These are phyloP conservation scores for Micromesistius poutassou DNA, from an alignment of 2,797 vertebrate species.

Conservation along the genomic window DNA sequence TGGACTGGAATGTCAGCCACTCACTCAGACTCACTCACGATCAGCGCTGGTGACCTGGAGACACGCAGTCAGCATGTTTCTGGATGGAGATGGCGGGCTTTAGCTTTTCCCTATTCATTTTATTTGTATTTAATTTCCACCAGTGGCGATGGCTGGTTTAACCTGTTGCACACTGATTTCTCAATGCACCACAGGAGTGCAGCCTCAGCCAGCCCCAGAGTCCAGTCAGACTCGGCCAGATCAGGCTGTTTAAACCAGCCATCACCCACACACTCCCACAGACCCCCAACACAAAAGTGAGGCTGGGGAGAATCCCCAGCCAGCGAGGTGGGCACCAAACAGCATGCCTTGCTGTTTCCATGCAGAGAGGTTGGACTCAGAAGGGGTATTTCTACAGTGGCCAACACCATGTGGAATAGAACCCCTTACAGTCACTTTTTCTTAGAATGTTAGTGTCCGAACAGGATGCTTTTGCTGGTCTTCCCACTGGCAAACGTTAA, in stretches of 20 bases:
- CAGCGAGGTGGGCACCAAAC: too few relatives aligned
- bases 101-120: neutral
- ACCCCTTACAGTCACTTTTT: neutral
- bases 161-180: too few relatives aligned
- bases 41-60: neutral
- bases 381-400: neutral
- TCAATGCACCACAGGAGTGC: too few relatives aligned
- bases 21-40: neutral
- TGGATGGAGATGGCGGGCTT: too few relatives aligned
- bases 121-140: neutral
- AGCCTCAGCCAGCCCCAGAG: too few relatives aligned
- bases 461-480: neutral
- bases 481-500: neutral
- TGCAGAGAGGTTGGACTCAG: neutral
- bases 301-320: too few relatives aligned
- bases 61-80: too few relatives aligned
- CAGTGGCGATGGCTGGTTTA: too few relatives aligned
- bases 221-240: too few relatives aligned
- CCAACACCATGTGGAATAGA: neutral
- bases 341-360: neutral
- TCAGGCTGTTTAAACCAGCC: too few relatives aligned
- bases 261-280: too few relatives aligned
- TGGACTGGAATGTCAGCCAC: neutral
- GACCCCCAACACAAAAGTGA: too few relatives aligned
- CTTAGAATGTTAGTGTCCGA: neutral